Evolutionary conservation across 2,113 vertebrate species (phyloP), one percentile per base, ranked within the genome.

Genomic region (Nothoprocta pentlandii): DNA sequence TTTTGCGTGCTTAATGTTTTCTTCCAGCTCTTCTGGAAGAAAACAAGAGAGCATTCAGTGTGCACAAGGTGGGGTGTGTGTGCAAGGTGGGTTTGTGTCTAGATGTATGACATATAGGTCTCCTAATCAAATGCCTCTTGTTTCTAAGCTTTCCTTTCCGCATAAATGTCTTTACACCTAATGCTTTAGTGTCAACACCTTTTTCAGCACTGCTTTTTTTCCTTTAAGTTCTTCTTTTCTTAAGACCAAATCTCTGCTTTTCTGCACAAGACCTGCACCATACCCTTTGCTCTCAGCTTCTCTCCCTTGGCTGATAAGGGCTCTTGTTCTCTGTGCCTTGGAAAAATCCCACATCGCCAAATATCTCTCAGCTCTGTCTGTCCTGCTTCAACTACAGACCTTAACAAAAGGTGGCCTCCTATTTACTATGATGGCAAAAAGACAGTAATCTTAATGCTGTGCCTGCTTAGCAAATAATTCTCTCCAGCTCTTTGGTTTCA

Each of bases 241-340:
- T 58, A 49, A 16, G 21, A 47, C 2, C 51, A 80, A 58, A 36
- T 36, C 66, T 71, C 14, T 41, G 1, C 66, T 70, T 75, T 17
- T 47, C 20, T 17, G 16, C 56, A 10, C 12, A 46, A 71, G 66
- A 53, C 63, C 36, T 17, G 6, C 36, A 58, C 16, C 0, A 0
- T 53, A 51, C 14, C 16, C 15, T 44, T 64, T 68, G 13, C 25
- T 81, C 25, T 74, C 9, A 19, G 20, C 7, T 66, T 87, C 68
- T 64, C 25, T 63, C 16, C 23, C 86, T 58, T 17, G 44, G 28
- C 16, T 66, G 47, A 16, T 63, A 63, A 81, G 16, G 30, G 49
- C 14, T 8, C 17, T 58, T 53, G 86, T 26, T 30, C 66, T 69
- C 63, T 44, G 23, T 28, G 15, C 13, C 16, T 22, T 77, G 30